Conservation (phyloP, 2,888 invertebrate species). For the Lepidonotus clava region DNA sequence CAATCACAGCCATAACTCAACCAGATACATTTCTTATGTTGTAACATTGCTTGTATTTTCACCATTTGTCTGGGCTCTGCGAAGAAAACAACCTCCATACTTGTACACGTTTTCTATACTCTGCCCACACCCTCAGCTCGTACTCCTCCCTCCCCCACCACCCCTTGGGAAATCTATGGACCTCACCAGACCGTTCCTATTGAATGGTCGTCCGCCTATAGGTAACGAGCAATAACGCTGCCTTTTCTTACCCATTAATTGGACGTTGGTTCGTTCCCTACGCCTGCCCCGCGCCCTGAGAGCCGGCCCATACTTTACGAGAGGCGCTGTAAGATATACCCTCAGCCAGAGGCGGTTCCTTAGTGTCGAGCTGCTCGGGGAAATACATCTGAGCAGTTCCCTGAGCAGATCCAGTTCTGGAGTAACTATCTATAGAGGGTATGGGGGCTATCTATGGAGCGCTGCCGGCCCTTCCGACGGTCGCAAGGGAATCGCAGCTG, state of each 20-base stretch:
- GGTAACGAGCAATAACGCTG: constrained; percentile 14
- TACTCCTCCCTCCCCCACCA: neutral
- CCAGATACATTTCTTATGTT: no score
- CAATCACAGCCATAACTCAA: no score
- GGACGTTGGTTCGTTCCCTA: constrained; percentile 7
- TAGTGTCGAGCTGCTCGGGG: no score
- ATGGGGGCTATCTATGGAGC: neutral
- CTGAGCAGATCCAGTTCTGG: no score
- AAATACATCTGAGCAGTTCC: no score
- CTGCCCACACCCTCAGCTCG: neutral
- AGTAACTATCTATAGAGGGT: neutral
- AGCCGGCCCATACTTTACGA: neutral
- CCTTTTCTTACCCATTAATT: constrained; percentile 15
- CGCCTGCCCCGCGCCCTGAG: neutral
- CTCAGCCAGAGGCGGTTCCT: neutral
- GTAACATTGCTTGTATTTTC: neutral
- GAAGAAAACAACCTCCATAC: neutral
- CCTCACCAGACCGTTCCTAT: neutral
- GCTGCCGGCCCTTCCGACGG: neutral
- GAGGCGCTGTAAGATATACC: constrained; percentile 1
- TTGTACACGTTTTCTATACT: neutral
- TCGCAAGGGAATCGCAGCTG: neutral
- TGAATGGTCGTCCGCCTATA: neutral
- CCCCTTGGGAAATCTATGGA: constrained; percentile 15
- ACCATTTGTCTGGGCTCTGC: neutral